Conservation (phyloP, 2,113 vertebrate genomes). For the Carlito syrichta region DNA sequence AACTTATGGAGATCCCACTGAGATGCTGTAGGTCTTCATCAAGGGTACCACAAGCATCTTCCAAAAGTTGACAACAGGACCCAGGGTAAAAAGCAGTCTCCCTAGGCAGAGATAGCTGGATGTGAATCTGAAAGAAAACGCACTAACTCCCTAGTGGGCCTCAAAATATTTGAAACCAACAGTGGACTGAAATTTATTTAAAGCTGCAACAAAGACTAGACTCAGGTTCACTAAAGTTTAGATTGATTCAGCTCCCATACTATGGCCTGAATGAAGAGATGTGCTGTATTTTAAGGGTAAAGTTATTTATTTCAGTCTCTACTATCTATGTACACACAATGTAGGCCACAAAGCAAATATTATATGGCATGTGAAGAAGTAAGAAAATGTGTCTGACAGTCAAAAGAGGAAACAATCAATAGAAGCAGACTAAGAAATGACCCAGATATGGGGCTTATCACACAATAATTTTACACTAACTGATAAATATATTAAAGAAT, state of each 20-base stretch:
- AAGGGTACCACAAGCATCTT: not conserved
- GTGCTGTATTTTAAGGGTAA: not conserved
- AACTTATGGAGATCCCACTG: not conserved
- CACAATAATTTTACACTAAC: not conserved
- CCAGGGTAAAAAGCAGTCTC: not conserved
- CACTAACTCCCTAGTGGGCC: not conserved
- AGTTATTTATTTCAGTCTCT: not conserved
- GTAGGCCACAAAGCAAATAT: not conserved
- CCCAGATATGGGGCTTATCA: not conserved
- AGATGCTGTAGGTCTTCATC: not conserved
- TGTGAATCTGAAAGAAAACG: not conserved
- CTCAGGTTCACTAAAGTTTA: not conserved
- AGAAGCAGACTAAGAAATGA: conserved; percentile 3
- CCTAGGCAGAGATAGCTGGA: not conserved
- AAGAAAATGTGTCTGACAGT: not conserved
- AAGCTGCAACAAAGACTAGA: not conserved
- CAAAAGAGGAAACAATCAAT: not conserved
- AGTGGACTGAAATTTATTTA: not conserved
- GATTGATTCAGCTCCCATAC: not conserved
- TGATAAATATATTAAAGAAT: not conserved
- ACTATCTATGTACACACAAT: not conserved
- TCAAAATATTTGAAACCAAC: not conserved
- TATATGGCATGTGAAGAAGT: not conserved
- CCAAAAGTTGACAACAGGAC: not conserved
- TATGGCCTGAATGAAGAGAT: not conserved